These are phyloP conservation scores for Heliconius charithonia DNA, from an alignment of 2,888 invertebrate genomes.

Conservation along the genomic window DNA sequence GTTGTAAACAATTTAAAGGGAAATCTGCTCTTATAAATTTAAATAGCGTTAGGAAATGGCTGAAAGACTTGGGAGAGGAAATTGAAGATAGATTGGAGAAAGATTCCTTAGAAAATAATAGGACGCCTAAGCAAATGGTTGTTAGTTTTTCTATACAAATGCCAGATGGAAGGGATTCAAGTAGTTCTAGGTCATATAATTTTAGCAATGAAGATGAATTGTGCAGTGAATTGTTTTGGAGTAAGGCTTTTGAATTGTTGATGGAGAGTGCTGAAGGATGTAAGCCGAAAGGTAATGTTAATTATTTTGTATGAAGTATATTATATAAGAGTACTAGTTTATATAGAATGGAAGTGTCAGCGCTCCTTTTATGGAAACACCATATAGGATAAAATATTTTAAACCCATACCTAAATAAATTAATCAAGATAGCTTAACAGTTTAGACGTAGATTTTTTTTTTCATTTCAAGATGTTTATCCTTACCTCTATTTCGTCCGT, in stretches of 20 bases:
- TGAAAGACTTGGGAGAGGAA: conserved; percentile 91
- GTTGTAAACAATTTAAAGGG: conserved; percentile 97
- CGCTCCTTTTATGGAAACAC: no score
- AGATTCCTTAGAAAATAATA: conserved; percentile 91
- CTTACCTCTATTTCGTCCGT: no score
- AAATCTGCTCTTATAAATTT: conserved; percentile 87
- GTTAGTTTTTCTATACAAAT: conserved; percentile 87
- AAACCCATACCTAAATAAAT: no score
- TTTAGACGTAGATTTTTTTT: no score
- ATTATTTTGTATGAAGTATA: neutral
- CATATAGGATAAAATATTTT: no score
- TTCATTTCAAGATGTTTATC: no score
- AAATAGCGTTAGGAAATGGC: conserved; percentile 90
- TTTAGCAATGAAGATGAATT: conserved; percentile 84
- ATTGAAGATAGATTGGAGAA: conserved; percentile 91
- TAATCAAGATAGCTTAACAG: no score
- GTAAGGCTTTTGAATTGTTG: conserved; percentile 86
- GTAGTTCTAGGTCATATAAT: conserved; percentile 86
- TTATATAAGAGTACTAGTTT: neutral
- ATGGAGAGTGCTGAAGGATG: conserved; percentile 83
- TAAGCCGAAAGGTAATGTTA: conserved; percentile 63
- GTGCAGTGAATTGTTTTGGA: conserved; percentile 87
- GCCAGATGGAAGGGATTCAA: conserved; percentile 80
- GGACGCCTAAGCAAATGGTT: conserved; percentile 91
- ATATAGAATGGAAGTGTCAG: no score